Evolutionary conservation across 2,888 invertebrate species (phyloP).

Genomic region (Drosophila fulvimacula): DNA sequence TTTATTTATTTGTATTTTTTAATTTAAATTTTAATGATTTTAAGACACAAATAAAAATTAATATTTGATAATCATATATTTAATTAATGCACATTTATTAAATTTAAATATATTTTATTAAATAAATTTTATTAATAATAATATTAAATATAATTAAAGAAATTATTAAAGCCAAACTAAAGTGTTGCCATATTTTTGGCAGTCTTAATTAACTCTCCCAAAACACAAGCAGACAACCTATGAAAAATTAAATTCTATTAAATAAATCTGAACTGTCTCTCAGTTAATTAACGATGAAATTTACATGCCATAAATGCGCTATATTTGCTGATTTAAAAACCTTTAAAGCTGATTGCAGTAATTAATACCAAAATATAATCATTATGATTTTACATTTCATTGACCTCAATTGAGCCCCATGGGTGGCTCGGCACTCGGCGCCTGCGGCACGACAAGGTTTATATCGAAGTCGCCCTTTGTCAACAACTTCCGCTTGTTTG

Average conservation of each 20-base stretch:
- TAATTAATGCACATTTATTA: too few species aligned
- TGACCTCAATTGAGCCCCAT: conserved; percentile 7
- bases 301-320: neutral
- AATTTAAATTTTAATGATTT: too few species aligned
- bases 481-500: conserved; percentile 28
- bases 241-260: neutral
- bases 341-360: conserved; percentile 1
- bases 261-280: neutral
- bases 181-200: too few species aligned
- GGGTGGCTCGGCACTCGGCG: neutral
- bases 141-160: too few species aligned
- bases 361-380: conserved; percentile 1
- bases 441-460: conserved; percentile 10
- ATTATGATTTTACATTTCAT: conserved; percentile 13
- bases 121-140: too few species aligned
- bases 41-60: too few species aligned
- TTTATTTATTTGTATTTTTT: too few species aligned
- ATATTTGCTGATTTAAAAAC: neutral
- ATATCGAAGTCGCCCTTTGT: conserved; percentile 12
- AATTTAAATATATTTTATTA: too few species aligned
- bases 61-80: too few species aligned
- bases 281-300: neutral
- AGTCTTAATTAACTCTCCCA: too few species aligned
- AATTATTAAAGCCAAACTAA: too few species aligned
- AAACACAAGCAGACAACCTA: too few species aligned